Conservation (phyloP, 2,113 vertebrate species). For the Oncorhynchus keta region DNA sequence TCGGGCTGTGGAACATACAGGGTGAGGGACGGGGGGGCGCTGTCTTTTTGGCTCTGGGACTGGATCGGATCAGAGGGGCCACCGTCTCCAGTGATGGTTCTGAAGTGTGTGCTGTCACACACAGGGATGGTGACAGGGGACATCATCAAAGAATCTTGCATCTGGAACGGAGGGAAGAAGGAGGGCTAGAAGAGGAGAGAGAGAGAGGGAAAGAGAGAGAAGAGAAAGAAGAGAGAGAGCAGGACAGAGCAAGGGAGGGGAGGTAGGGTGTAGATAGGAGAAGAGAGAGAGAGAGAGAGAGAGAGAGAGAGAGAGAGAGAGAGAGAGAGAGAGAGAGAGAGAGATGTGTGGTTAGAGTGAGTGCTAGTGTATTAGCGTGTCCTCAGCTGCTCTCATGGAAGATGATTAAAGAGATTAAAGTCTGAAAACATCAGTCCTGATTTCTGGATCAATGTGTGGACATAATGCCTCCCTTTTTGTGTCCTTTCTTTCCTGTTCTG, state of each 20-base stretch:
- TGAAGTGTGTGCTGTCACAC: conserved; percentile 82
- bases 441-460: background rate
- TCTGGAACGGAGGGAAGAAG: conserved; percentile 51
- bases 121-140: conserved; percentile 68
- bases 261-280: background rate
- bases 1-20: conserved; percentile 32
- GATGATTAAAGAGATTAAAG: background rate
- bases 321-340: background rate
- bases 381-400: background rate
- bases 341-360: background rate
- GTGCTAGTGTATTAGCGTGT: background rate
- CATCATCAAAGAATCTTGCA: conserved; percentile 65
- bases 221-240: no score
- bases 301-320: background rate
- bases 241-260: no score
- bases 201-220: background rate
- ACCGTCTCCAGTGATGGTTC: conserved; percentile 70
- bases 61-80: conserved; percentile 38
- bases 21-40: conserved; percentile 34
- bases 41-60: conserved; percentile 39
- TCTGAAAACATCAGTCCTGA: background rate
- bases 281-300: background rate
- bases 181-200: conserved; percentile 53
- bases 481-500: background rate
- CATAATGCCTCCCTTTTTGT: background rate